Conservation (phyloP, 2,888 invertebrate genomes). For the Adineta ricciae region DNA sequence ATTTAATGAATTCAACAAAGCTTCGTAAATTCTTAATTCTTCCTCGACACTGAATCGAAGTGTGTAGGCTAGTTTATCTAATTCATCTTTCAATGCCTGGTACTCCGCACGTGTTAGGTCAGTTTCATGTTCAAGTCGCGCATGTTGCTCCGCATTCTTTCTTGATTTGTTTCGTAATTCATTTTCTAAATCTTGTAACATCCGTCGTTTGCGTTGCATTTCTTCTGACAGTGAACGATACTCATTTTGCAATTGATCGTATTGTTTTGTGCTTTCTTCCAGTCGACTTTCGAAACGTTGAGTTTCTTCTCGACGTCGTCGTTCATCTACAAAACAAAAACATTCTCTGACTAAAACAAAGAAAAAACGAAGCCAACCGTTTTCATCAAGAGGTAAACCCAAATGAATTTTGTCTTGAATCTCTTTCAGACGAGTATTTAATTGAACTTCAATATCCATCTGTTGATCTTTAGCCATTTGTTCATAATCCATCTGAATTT, state of each 20-base stretch:
- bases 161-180: background rate
- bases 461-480: constrained; percentile 19
- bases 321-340: background rate
- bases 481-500: constrained; percentile 10
- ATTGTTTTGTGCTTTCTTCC: background rate
- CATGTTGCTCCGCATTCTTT: background rate
- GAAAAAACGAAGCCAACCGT: background rate
- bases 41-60: constrained; percentile 9
- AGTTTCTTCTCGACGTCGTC: background rate
- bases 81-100: constrained; percentile 7
- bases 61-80: constrained; percentile 6
- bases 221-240: background rate
- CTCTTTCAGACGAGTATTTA: background rate
- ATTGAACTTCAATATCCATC: background rate
- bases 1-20: constrained; percentile 11
- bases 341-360: background rate
- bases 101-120: background rate
- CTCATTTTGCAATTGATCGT: background rate
- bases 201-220: background rate
- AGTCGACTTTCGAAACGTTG: background rate
- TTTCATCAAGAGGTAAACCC: background rate
- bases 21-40: constrained; percentile 12
- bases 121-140: background rate
- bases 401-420: background rate
- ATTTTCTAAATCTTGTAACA: background rate